These are phyloP conservation scores for Andrena cerasifolii DNA, from an alignment of 1,140 invertebrate genomes.

Conservation along the genomic window DNA sequence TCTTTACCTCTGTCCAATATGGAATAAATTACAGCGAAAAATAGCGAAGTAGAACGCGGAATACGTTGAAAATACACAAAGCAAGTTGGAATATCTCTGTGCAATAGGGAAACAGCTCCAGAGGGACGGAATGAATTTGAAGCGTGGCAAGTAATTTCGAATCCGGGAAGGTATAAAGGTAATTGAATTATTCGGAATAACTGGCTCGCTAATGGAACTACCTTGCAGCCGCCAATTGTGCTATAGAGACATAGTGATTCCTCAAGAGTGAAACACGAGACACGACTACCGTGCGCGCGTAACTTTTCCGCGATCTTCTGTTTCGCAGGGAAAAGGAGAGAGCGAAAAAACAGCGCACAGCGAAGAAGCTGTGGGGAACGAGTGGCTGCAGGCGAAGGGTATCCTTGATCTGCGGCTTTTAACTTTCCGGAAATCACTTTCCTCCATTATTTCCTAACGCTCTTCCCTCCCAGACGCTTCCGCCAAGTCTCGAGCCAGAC, in stretches of 20 bases:
- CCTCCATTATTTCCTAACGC: constrained; percentile 78
- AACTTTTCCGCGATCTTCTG: constrained; percentile 22
- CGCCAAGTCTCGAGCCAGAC: constrained; percentile 36
- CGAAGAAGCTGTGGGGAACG: constrained; percentile 29
- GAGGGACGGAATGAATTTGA: no score
- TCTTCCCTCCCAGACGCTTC: constrained; percentile 60
- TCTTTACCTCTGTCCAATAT: no score
- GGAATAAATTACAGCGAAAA: no score
- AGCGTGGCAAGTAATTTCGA: not conserved
- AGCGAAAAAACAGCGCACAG: constrained; percentile 43
- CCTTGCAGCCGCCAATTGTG: not conserved
- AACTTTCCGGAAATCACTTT: constrained; percentile 82
- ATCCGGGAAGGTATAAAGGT: no score
- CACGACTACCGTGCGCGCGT: constrained; percentile 29
- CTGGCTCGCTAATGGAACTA: not conserved
- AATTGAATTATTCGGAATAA: not conserved
- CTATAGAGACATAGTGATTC: not conserved
- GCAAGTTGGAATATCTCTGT: no score
- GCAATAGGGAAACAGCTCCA: no score
- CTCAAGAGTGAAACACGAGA: constrained; percentile 33
- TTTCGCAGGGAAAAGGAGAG: constrained; percentile 26
- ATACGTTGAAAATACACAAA: not conserved
- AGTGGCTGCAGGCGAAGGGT: constrained; percentile 59
- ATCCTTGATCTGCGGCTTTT: constrained; percentile 79
- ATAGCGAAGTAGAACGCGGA: no score